These are phyloP conservation scores for Pterocles burchelli DNA, from an alignment of 2,113 vertebrate genomes.

Conservation along the genomic window DNA sequence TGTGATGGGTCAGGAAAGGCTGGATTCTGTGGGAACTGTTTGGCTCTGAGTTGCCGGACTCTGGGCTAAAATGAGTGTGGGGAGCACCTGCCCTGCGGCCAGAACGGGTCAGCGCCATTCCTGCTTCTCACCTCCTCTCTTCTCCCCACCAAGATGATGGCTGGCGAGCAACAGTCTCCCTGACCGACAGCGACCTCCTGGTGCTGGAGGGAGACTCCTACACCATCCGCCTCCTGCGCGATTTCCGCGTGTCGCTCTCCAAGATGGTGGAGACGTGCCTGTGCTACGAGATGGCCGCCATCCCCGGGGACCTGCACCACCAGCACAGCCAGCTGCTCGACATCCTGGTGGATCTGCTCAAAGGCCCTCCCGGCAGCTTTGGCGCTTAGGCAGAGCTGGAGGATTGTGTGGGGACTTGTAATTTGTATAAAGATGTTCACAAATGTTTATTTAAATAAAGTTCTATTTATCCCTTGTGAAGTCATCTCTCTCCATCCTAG, in stretches of 20 bases:
- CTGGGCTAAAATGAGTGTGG: rapidly evolving
- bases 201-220: slow-evolving; percentile 82
- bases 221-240: slow-evolving; percentile 86
- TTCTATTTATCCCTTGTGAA: slow-evolving; percentile 86
- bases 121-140: background rate
- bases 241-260: slow-evolving; percentile 88
- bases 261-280: slow-evolving; percentile 90
- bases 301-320: slow-evolving; percentile 67
- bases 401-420: slow-evolving; percentile 74
- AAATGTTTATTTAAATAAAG: slow-evolving; percentile 87
- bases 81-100: background rate
- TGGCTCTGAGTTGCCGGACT: rapidly evolving
- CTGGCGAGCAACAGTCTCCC: slow-evolving; percentile 82
- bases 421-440: slow-evolving; percentile 81
- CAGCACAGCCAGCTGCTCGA: slow-evolving; percentile 87
- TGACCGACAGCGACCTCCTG: slow-evolving; percentile 84
- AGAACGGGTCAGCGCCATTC: rapidly evolving
- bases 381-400: slow-evolving; percentile 54
- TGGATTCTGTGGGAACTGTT: background rate
- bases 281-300: slow-evolving; percentile 72
- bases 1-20: background rate
- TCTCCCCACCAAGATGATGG: slow-evolving; percentile 74
- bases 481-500: slow-evolving; percentile 70
- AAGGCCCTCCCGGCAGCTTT: slow-evolving; percentile 79
- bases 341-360: slow-evolving; percentile 88